Evolutionary conservation across 1,140 invertebrate genomes (phyloP).

Genomic region (Nylanderia fulva): DNA sequence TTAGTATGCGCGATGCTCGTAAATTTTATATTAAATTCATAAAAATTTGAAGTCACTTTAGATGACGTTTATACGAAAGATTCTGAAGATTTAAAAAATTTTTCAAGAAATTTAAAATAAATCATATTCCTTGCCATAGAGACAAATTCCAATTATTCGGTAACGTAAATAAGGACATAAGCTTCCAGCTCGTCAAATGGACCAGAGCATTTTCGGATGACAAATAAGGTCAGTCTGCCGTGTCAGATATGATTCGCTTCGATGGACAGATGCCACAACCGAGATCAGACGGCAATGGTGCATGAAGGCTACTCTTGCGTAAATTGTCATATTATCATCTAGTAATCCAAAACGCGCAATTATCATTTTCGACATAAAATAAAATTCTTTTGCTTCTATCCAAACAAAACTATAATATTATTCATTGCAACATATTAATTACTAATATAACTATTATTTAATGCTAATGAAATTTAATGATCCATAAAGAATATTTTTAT

Average conservation of each 20-base stretch:
- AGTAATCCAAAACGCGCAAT: constrained; percentile 46
- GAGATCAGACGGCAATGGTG: constrained; percentile 43
- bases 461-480: too few relatives aligned
- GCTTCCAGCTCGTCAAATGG: constrained; percentile 14
- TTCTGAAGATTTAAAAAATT: background rate
- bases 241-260: constrained; percentile 15
- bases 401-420: background rate
- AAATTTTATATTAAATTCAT: background rate
- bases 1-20: background rate
- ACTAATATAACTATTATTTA: background rate
- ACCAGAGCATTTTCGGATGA: constrained; percentile 37
- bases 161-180: constrained; percentile 17
- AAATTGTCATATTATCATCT: constrained; percentile 30
- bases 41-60: background rate
- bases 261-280: constrained; percentile 38
- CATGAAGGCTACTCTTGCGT: constrained; percentile 46
- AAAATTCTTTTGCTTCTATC: background rate
- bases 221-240: constrained; percentile 40
- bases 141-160: background rate
- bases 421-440: background rate
- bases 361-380: constrained; percentile 23
- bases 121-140: background rate
- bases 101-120: background rate
- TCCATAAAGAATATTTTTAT: too few relatives aligned
- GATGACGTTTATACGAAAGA: background rate